Percentiles rank a stretch among this genome's conserved stretches.
Conservation (phyloP, 2,113 vertebrate genomes). For the Ornithorhynchus anatinus region DNA sequence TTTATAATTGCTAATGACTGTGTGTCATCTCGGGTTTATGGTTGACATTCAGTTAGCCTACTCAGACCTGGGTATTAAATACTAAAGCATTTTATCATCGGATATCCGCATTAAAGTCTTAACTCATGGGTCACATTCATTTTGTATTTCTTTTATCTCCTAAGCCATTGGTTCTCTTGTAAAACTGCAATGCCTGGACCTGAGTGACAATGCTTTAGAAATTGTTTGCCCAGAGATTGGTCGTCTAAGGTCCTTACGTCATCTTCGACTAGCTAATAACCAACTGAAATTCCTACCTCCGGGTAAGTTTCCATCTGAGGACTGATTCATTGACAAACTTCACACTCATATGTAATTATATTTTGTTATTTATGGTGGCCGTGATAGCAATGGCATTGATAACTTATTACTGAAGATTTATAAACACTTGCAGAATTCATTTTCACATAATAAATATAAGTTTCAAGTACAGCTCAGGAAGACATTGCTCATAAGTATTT, state of each 20-base stretch:
- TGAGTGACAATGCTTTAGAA: slow-evolving; percentile 93
- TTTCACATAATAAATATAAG: too few species aligned
- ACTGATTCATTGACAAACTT: background rate
- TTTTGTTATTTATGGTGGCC: too few species aligned
- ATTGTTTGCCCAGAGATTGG: slow-evolving; percentile 93
- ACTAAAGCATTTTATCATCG: slow-evolving; percentile 11
- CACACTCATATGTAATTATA: too few species aligned
- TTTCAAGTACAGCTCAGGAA: too few species aligned
- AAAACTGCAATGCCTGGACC: slow-evolving; percentile 91
- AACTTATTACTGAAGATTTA: too few species aligned
- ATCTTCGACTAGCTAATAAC: slow-evolving; percentile 92
- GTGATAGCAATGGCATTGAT: too few species aligned
- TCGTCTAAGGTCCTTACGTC: slow-evolving; percentile 87
- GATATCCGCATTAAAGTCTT: slow-evolving; percentile 8
- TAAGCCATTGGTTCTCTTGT: slow-evolving; percentile 90
- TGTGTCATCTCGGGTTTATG: background rate
- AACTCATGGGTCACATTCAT: slow-evolving; percentile 17
- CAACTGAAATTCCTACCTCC: slow-evolving; percentile 87
- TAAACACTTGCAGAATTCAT: too few species aligned
- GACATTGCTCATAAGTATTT: too few species aligned
- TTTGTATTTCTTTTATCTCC: slow-evolving; percentile 53
- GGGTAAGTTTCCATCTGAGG: slow-evolving; percentile 64
- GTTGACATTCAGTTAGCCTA: slow-evolving; percentile 20
- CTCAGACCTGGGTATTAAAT: background rate
- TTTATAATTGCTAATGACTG: background rate